Percentiles rank a stretch among this genome's conserved stretches.
These are phyloP conservation scores for Pteruthius melanotis DNA, from an alignment of 2,113 vertebrate genomes.

Conservation along the genomic window DNA sequence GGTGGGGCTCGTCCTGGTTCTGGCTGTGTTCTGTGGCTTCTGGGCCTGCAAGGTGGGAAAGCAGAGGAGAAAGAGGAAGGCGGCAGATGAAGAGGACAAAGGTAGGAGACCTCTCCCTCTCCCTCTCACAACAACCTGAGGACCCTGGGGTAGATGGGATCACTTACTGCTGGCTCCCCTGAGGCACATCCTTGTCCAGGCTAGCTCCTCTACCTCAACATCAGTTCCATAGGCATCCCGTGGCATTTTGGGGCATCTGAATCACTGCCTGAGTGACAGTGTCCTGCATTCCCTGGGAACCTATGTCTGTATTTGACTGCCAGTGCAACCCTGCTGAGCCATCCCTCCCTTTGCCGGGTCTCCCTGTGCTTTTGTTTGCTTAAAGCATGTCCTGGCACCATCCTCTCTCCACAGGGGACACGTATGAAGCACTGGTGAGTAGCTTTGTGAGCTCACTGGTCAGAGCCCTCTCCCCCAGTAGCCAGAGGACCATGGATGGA, in stretches of 20 bases:
- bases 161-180: neutral
- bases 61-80: neutral
- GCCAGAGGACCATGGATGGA: neutral
- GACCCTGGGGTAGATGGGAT: neutral
- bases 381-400: neutral
- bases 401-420: neutral
- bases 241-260: neutral
- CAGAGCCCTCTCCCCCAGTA: neutral
- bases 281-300: neutral
- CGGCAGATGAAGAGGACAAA: neutral
- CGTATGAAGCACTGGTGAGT: fast-evolving
- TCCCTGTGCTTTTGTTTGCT: neutral
- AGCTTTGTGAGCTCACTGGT: neutral
- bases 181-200: neutral
- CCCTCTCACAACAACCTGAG: neutral
- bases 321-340: neutral
- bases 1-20: neutral
- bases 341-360: neutral
- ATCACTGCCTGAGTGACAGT: neutral
- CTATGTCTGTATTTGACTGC: neutral
- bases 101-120: slow-evolving; percentile 32
- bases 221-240: neutral
- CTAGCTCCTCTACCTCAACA: neutral
- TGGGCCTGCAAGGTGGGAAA: slow-evolving; percentile 13
- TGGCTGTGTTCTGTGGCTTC: slow-evolving; percentile 4